Conservation (phyloP, 2,113 vertebrate genomes). For the Gambusia affinis region DNA sequence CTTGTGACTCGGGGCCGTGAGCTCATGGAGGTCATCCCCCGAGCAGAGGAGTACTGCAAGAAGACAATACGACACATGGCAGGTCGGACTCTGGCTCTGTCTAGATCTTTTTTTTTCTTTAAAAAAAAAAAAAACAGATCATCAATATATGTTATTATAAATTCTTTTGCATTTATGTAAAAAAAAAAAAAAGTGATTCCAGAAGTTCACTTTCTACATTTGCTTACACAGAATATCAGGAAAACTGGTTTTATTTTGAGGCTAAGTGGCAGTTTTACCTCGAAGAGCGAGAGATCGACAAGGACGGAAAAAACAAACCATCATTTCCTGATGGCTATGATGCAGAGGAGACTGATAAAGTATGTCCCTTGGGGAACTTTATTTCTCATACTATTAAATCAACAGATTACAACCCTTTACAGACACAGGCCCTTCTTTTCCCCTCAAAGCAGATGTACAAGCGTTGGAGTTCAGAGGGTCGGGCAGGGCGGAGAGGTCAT, state of each 20-base stretch:
- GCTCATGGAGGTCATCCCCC: slow-evolving; percentile 87
- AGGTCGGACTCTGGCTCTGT: slow-evolving; percentile 76
- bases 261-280: slow-evolving; percentile 98
- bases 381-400: background rate
- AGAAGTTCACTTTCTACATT: slow-evolving; percentile 5
- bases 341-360: slow-evolving; percentile 91
- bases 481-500: slow-evolving; percentile 88
- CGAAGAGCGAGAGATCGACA: slow-evolving; percentile 89
- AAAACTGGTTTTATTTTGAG: slow-evolving; percentile 98
- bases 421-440: background rate
- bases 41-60: slow-evolving; percentile 92
- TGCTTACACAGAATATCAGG: slow-evolving; percentile 88
- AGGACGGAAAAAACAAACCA: slow-evolving; percentile 85
- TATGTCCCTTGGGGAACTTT: slow-evolving; percentile 44
- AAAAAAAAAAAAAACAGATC: background rate
- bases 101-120: background rate
- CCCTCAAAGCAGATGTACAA: slow-evolving; percentile 83
- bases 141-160: background rate
- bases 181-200: slow-evolving; percentile 1
- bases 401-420: slow-evolving; percentile 1
- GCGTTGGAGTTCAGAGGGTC: slow-evolving; percentile 95
- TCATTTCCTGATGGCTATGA: slow-evolving; percentile 85
- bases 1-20: slow-evolving; percentile 90
- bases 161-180: background rate
- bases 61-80: slow-evolving; percentile 96